Evolutionary conservation across 1,140 invertebrate species (phyloP).

Genomic region (Medauroidea extradentata): DNA sequence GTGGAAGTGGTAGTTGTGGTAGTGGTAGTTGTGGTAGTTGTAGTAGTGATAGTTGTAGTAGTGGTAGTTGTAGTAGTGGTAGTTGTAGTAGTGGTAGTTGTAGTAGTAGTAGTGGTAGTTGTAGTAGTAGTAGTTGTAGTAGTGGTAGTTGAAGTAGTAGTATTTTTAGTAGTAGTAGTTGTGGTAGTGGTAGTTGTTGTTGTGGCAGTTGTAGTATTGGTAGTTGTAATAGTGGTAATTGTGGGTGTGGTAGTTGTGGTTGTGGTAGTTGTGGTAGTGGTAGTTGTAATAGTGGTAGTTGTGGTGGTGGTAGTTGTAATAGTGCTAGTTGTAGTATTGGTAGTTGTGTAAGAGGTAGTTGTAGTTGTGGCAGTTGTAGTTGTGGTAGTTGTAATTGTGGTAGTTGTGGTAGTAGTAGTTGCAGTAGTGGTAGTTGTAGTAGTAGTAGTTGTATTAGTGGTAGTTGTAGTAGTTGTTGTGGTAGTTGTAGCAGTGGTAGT

Average conservation of each 20-base stretch:
- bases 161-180: neutral
- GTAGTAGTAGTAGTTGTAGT: neutral
- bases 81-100: constrained; percentile 1
- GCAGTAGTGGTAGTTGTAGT: neutral
- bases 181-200: neutral
- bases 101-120: constrained; percentile 1
- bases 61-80: neutral
- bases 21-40: neutral
- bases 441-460: neutral
- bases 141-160: neutral
- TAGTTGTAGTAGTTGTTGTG: neutral
- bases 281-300: neutral
- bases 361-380: neutral
- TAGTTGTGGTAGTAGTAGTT: neutral
- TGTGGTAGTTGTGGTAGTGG: neutral
- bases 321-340: neutral
- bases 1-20: too few relatives aligned
- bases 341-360: neutral
- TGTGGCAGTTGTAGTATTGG: neutral
- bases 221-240: neutral
- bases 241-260: neutral
- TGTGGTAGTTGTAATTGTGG: neutral
- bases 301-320: neutral
- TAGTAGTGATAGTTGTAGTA: neutral
- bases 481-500: neutral